Conservation (phyloP, 2,888 invertebrate species). For the Physocephala rufipes region DNA sequence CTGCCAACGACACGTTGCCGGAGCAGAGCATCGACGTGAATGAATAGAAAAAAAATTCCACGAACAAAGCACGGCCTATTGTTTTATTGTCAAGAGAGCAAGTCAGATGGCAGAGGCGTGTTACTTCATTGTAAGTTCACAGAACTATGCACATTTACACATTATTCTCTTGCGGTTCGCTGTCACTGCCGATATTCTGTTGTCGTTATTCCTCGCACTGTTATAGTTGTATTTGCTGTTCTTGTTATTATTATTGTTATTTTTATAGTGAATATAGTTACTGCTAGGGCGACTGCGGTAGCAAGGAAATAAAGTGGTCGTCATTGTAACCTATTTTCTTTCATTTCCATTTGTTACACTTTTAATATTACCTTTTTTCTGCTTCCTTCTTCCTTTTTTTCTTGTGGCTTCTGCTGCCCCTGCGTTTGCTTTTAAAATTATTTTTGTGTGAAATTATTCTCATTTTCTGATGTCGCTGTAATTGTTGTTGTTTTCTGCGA, state of each 20-base stretch:
- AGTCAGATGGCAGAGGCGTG: neutral
- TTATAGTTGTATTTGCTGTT: no score
- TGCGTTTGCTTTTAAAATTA: no score
- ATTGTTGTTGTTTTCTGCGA: no score
- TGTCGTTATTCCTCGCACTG: no score
- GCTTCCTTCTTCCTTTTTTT: neutral
- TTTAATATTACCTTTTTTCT: neutral
- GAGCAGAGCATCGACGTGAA: no score
- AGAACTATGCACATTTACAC: slow-evolving; percentile 21
- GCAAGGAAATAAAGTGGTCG: slow-evolving; percentile 6
- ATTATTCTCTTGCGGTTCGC: no score
- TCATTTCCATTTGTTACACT: slow-evolving; percentile 21
- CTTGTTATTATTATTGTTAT: neutral
- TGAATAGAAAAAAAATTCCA: neutral
- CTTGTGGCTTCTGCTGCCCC: no score
- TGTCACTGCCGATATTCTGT: no score
- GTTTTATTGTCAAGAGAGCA: neutral
- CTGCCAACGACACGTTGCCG: no score
- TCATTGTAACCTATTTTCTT: slow-evolving; percentile 17
- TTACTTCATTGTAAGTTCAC: slow-evolving; percentile 17
- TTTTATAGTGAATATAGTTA: neutral
- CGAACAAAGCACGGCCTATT: neutral
- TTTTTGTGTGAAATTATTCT: no score
- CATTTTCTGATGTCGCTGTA: no score
- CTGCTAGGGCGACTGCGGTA: neutral